These are phyloP conservation scores for Pararge aegeria DNA, from an alignment of 1,140 invertebrate species.

Conservation along the genomic window DNA sequence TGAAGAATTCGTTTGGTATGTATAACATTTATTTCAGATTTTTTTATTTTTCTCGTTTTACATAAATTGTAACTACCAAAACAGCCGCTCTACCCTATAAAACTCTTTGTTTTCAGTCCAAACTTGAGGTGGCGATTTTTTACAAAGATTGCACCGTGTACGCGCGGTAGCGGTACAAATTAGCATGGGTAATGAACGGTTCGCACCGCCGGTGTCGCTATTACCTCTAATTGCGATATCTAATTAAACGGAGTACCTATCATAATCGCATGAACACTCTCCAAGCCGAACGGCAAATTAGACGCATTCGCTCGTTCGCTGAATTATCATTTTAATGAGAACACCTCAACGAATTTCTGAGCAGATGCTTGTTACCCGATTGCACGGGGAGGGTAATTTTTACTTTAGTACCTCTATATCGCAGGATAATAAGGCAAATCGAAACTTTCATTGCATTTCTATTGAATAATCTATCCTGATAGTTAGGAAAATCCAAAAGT, in stretches of 20 bases:
- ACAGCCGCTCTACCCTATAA: not conserved
- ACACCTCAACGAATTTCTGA: slow-evolving; percentile 25
- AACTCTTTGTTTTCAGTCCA: slow-evolving; percentile 14
- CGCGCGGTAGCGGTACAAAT: slow-evolving; percentile 47
- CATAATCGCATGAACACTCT: slow-evolving; percentile 41
- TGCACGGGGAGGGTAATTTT: too few relatives aligned
- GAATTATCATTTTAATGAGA: slow-evolving; percentile 21
- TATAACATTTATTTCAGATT: too few relatives aligned
- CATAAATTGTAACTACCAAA: too few relatives aligned
- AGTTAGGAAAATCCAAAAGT: too few relatives aligned
- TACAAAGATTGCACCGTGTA: slow-evolving; percentile 39
- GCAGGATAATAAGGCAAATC: too few relatives aligned
- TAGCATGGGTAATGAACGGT: slow-evolving; percentile 65
- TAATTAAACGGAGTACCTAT: slow-evolving; percentile 71
- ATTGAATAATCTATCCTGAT: too few relatives aligned
- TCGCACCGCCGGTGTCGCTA: slow-evolving; percentile 55
- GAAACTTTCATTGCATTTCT: too few relatives aligned
- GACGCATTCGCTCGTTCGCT: slow-evolving; percentile 21
- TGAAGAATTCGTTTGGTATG: too few relatives aligned
- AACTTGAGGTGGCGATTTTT: slow-evolving; percentile 46
- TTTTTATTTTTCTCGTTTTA: too few relatives aligned
- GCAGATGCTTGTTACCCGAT: not conserved
- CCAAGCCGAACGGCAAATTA: slow-evolving; percentile 18
- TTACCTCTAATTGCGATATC: slow-evolving; percentile 59
- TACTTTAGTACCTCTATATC: too few relatives aligned